Evolutionary conservation across 1,140 invertebrate genomes (phyloP), one percentile per base, ranked within the genome.

Genomic region (Orussus abietinus): DNA sequence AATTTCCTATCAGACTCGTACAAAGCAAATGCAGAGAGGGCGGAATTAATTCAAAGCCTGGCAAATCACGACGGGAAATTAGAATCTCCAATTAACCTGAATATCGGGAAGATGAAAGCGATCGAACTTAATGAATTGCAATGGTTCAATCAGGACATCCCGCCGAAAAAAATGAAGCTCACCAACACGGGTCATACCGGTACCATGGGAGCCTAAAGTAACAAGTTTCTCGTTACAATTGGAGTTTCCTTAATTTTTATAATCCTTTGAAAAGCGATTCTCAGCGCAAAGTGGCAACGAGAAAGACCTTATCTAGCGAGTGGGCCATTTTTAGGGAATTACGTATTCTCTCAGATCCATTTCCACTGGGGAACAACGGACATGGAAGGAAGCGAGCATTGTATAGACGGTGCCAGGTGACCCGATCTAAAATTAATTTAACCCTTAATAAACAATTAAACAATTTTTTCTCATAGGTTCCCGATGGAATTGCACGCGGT

Each of bases 331-430:
- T 50, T 64, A 2, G 77, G 76, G 3, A 78, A 76, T 44, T 88
- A 86, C 48, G 60, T 79, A 0, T 78, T 90, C 31, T 79, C 80
- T 0, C 85, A 88, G 59, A 68, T 90, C 26, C 89, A 92, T 67
- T 84, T 92, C 43, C 90, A 92, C 60, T 92, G 89, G 86, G 87
- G 88, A 2, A 51, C 67, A 10, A 76, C 80, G 28, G 78, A 85
- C 51, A 77, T 77, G 55, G 66, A 75, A 31, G 90, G 90, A 2
- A 90, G 86, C 20, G 90, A 92, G 48, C 90, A 93, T 57, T 76
- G 75, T 0, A 69, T 92, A 1, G 83, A 86, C 51, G 80, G 80
- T 14, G 61, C 64, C 39, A 69, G 68, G 60, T 82, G 59, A 25
- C 31, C 5, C n/a, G 9, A 25, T 22, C n/a, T 25, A 42, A 47